Evolutionary conservation across 2,888 invertebrate genomes (phyloP), one percentile per base, ranked within the genome.

Genomic region (Petrolisthes manimaculis): DNA sequence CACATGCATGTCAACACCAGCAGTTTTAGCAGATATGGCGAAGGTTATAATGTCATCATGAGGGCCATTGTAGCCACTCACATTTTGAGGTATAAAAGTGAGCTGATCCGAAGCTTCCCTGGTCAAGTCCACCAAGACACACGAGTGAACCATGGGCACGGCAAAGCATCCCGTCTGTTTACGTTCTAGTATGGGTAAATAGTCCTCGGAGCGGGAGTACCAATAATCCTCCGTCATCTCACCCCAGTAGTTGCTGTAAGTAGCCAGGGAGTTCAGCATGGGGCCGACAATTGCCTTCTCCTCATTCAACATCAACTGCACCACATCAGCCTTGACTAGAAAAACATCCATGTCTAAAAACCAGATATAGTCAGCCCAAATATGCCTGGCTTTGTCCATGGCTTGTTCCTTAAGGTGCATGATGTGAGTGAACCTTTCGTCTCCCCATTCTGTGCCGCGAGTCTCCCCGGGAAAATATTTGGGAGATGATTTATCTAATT

Each of bases 191-290:
- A 98, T 97, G 1, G 95, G 95, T 92, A 96, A 95, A 92, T 99
- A 99, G 78, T 96, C 95, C 5, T 96, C 96, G 0, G 97, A 97
- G 92, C 98, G 94, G 91, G 95, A 93, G 92, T 97, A 97, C 93
- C 98, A 96, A 92, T 96, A 97, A 90, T 96, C 95, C 0, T 95
- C 94, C 0, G 96, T 95, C 97, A 99, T 98, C 4, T 96, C 98
- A 92, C 96, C 96, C 99, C 99, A 99, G 93, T 97, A 99, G 93
- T 99, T 99, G 24, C 97, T 97, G 93, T 98, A 99, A 69, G 96
- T 93, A 18, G 97, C 96, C 89, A 97, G 96, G 0, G 98, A 97
- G 85, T 95, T 94, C 56, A 99, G 93, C 96, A 98, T 95, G 0
- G 99, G 98, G 0, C 97, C 96, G 4, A 96, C 95, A 12, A 98